Evolutionary conservation across 2,797 vertebrate species (phyloP).

Genomic region (Smutsia temminckii): DNA sequence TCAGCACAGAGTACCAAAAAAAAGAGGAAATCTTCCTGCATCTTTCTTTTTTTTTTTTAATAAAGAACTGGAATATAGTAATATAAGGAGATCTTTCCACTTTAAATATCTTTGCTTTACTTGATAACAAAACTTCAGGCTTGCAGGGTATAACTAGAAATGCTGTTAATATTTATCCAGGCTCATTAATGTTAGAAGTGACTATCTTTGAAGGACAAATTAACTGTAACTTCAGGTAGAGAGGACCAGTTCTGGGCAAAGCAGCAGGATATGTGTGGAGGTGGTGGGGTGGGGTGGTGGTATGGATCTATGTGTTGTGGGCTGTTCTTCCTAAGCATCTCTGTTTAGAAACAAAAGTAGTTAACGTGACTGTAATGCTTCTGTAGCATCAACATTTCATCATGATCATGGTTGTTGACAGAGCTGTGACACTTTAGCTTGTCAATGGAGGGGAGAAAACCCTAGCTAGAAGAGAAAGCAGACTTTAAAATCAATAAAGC

Average conservation of each 20-base stretch:
- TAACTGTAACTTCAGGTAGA: constrained; percentile 83
- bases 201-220: constrained; percentile 90
- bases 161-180: constrained; percentile 88
- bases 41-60: constrained; percentile 76
- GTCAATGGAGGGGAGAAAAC: neutral
- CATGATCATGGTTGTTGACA: constrained; percentile 80
- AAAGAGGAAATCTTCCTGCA: constrained; percentile 79
- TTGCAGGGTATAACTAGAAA: constrained; percentile 87
- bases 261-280: neutral
- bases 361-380: constrained; percentile 83
- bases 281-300: neutral
- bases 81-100: constrained; percentile 65
- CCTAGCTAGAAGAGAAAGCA: constrained; percentile 60
- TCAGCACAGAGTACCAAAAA: constrained; percentile 74
- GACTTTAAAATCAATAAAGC: constrained; percentile 53
- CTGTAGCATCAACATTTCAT: constrained; percentile 85
- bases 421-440: constrained; percentile 79
- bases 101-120: constrained; percentile 76
- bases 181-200: constrained; percentile 88
- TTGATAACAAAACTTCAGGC: constrained; percentile 84
- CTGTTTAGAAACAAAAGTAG: constrained; percentile 85
- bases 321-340: constrained; percentile 75
- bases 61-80: constrained; percentile 57
- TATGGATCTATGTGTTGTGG: neutral
- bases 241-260: constrained; percentile 73